phyloP scores from a whole-genome alignment of 2,113 vertebrate genomes.

The Mustela nigripes region DNA sequence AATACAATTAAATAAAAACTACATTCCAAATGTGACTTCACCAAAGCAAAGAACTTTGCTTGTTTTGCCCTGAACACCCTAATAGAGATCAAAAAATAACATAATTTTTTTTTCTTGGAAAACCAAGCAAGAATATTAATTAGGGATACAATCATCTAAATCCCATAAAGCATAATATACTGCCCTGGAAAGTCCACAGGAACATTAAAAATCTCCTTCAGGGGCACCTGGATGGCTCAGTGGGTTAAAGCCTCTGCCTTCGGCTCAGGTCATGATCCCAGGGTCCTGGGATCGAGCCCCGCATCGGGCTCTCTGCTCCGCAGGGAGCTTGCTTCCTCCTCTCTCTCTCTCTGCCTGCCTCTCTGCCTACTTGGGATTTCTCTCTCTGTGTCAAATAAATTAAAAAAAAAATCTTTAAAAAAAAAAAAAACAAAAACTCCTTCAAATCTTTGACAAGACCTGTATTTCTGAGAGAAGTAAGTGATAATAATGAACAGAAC shows the following conservation, averaged over 20 bases:
- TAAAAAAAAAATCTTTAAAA: no score
- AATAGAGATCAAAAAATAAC: background rate
- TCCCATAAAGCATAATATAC: background rate
- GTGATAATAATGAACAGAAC: background rate
- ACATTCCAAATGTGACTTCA: background rate
- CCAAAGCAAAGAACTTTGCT: background rate
- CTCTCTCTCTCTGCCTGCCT: no score
- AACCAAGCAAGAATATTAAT: background rate
- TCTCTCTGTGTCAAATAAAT: no score
- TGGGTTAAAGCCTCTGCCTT: no score
- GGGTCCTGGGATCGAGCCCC: no score
- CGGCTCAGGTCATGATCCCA: no score
- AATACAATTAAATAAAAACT: background rate
- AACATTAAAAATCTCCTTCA: background rate
- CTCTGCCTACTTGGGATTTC: no score
- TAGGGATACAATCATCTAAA: background rate
- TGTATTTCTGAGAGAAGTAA: background rate
- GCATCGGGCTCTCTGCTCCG: no score
- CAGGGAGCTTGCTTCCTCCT: no score
- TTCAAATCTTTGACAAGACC: background rate
- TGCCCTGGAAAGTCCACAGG: background rate
- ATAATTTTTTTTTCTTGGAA: background rate
- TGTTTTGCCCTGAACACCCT: background rate
- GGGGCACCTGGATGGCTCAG: no score
- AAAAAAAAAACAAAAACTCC: background rate